Base-by-base conservation (phyloP, 92 coral and sea anemone genomes). In the Desmophyllum pertusum region DNA sequence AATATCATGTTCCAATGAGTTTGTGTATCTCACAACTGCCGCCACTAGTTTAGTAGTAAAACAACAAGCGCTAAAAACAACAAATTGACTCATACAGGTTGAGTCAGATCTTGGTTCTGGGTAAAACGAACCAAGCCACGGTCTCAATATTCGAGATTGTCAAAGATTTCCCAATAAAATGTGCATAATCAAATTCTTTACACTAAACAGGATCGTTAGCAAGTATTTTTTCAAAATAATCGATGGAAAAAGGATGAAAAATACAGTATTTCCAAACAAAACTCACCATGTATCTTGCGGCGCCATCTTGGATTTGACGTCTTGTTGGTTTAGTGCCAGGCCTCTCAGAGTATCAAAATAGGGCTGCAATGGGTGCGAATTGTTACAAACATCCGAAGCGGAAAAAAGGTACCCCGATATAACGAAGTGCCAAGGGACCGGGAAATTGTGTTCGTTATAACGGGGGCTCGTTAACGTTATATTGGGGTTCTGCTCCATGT, bases 281-380 rank as follows among this genome's bases (percentile, higher is more conserved):
- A 8, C 92, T 78, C 62, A 89, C 92, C 93, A 90, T 5, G 88
- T 70, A 78, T 90, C 93, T 1, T 50, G 13, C 29, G 81, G 76
- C 90, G 93, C 93, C 93, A 90, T 90, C 90, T 90, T 90, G 84
- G 62, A 79, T 45, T 45, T 8, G 9, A 18, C 23, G 18, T 25
- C 11, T 23, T 10, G 41, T 67, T 31, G 74, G 37, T 63, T 48
- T 48, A 42, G 73, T 41, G 5, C 73, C 63, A 42, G 48, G 78
- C 17, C 63, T 46, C 27, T 48, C 15, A 14, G 40, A 1, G 30
- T 25, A 62, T n/a, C 43, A 67, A 23, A 43, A 15, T 37, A 67
- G 71, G 71, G 2, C 10, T 17, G 72, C 42, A 67, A 38, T 67
- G 72, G 43, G 72, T 37, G 10, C 72, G 29, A 67, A 35, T 50